These are phyloP conservation scores for Halcyon smyrnensis DNA, from an alignment of 2,797 vertebrate genomes.

Conservation along the genomic window DNA sequence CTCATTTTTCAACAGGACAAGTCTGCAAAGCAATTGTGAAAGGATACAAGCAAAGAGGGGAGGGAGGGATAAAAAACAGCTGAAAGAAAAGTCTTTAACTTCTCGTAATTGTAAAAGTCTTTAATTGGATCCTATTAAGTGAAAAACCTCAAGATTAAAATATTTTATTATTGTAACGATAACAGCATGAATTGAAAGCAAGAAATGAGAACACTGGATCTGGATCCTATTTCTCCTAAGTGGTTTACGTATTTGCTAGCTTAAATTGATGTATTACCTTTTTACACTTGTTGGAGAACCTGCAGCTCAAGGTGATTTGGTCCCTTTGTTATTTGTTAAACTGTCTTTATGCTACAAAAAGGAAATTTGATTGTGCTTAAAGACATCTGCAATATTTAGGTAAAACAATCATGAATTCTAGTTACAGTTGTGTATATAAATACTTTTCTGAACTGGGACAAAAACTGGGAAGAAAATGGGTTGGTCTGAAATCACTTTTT, in stretches of 20 bases:
- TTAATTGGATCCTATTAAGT: slow-evolving; percentile 70
- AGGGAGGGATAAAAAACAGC: not conserved
- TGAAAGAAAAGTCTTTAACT: slow-evolving; percentile 36
- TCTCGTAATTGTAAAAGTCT: slow-evolving; percentile 47
- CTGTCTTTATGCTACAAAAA: not conserved
- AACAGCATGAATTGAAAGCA: not conserved
- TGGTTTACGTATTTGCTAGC: not conserved
- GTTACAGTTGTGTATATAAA: not conserved
- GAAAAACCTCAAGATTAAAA: slow-evolving; percentile 58
- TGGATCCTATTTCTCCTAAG: not conserved
- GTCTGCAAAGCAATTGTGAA: slow-evolving; percentile 33
- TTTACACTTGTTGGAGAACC: not conserved
- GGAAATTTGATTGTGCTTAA: not conserved
- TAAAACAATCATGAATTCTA: not conserved
- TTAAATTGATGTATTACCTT: not conserved
- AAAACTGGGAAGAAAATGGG: not conserved
- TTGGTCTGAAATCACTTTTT: not conserved
- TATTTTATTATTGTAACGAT: slow-evolving; percentile 54
- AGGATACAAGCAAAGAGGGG: not conserved
- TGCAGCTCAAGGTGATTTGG: not conserved
- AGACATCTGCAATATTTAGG: not conserved
- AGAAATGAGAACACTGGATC: not conserved
- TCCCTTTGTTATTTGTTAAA: not conserved
- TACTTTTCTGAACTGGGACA: not conserved
- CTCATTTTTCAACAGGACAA: slow-evolving; percentile 55